Evolutionary conservation across 2,888 invertebrate genomes (phyloP).

Genomic region (Pyrrhia umbra): DNA sequence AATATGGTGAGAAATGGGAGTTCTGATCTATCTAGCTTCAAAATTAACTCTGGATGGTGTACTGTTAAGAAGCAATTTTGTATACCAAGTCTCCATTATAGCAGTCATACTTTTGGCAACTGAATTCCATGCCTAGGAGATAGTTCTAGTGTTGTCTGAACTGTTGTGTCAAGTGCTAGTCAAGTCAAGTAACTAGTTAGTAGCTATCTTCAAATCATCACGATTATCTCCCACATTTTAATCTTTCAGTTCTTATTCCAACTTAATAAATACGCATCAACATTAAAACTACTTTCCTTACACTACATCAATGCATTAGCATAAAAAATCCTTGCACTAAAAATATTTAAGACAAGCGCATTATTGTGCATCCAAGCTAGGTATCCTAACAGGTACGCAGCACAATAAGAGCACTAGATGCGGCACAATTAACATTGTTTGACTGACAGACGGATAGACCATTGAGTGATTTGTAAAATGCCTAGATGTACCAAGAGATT

Average conservation of each 20-base stretch:
- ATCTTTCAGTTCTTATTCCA: constrained; percentile 2
- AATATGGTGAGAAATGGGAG: too few relatives aligned
- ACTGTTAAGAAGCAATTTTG: too few relatives aligned
- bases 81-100: too few relatives aligned
- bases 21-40: too few relatives aligned
- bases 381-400: constrained; percentile 40
- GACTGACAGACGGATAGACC: constrained; percentile 24
- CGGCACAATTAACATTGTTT: constrained; percentile 44
- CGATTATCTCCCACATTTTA: background rate
- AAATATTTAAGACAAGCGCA: constrained; percentile 36
- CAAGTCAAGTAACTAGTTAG: too few relatives aligned
- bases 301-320: constrained; percentile 31
- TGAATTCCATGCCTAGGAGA: too few relatives aligned
- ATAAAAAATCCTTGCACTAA: constrained; percentile 44
- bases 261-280: constrained; percentile 20
- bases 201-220: background rate
- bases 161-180: too few relatives aligned
- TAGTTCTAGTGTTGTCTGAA: too few relatives aligned
- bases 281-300: constrained; percentile 25
- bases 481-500: constrained; percentile 34
- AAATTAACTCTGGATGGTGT: too few relatives aligned
- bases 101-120: too few relatives aligned
- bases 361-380: constrained; percentile 54
- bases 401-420: constrained; percentile 49
- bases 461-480: constrained; percentile 13